Percentiles rank a stretch among this genome's conserved stretches.
Evolutionary conservation across 2,888 invertebrate genomes (phyloP).

Genomic region (Chrysolina oricalcia): DNA sequence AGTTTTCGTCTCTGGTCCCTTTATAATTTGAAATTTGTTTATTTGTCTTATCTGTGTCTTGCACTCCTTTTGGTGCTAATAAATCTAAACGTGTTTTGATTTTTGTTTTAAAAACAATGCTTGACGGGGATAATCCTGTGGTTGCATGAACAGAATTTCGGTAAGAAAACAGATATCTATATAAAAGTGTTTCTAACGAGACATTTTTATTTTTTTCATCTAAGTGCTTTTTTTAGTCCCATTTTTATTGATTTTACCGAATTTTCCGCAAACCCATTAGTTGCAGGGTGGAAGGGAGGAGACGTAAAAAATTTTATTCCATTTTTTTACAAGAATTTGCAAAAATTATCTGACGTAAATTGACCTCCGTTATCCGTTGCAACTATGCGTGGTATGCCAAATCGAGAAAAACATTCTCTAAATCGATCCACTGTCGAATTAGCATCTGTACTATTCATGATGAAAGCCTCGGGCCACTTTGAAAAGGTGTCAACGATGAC

Average conservation of each 20-base stretch:
- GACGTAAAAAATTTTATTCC: constrained; percentile 16
- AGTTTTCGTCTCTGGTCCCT: constrained; percentile 11
- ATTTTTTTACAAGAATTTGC: constrained; percentile 17
- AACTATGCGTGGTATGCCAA: constrained; percentile 25
- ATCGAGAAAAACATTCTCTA: constrained; percentile 28
- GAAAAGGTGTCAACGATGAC: constrained; percentile 37
- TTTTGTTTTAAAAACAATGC: constrained; percentile 23
- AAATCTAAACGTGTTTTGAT: constrained; percentile 14
- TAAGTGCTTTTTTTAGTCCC: constrained; percentile 1
- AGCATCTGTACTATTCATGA: constrained; percentile 28
- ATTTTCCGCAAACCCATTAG: constrained; percentile 2
- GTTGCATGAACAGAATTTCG: not conserved
- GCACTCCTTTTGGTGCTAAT: not conserved
- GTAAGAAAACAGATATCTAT: not conserved
- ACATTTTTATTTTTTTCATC: not conserved
- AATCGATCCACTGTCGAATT: constrained; percentile 1
- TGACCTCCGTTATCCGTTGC: too few species aligned
- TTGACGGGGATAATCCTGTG: not conserved
- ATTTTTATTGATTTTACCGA: not conserved
- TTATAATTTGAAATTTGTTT: constrained; percentile 8
- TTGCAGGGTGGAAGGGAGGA: not conserved
- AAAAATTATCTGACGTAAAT: constrained; percentile 31
- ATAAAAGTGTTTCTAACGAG: not conserved
- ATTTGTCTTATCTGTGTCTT: not conserved
- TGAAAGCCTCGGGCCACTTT: constrained; percentile 35